phyloP scores from a whole-genome alignment of 1,140 invertebrate species.

The Octopus bimaculoides region DNA sequence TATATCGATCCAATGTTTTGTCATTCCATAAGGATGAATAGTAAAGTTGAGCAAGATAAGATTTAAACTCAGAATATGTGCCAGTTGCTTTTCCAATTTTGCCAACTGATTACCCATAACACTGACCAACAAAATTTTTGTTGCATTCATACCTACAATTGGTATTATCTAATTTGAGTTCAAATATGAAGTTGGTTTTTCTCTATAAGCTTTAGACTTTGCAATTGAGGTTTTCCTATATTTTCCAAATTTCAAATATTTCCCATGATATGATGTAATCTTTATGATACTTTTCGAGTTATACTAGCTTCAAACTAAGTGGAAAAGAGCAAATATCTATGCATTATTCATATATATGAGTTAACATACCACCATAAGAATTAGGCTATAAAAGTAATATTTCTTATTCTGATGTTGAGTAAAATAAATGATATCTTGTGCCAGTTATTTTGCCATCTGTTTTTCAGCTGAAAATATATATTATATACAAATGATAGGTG shows the following conservation, averaged over 20 bases:
- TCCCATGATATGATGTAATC: not conserved
- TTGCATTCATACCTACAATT: not conserved
- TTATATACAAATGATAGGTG: not conserved
- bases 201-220: not conserved
- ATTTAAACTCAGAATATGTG: too few species aligned
- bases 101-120: not conserved
- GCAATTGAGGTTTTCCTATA: not conserved
- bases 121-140: not conserved
- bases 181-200: not conserved
- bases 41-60: too few species aligned
- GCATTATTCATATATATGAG: not conserved
- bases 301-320: not conserved
- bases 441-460: not conserved
- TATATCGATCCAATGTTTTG: too few species aligned
- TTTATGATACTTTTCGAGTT: not conserved
- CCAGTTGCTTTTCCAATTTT: too few species aligned
- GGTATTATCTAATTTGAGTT: not conserved
- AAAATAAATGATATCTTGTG: not conserved
- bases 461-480: not conserved
- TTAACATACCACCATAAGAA: not conserved
- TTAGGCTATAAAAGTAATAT: not conserved
- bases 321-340: not conserved
- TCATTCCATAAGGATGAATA: too few species aligned
- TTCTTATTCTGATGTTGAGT: not conserved
- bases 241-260: not conserved